These are phyloP conservation scores for Motacilla tschutschensis DNA, from an alignment of 2,113 vertebrate genomes.

Conservation along the genomic window DNA sequence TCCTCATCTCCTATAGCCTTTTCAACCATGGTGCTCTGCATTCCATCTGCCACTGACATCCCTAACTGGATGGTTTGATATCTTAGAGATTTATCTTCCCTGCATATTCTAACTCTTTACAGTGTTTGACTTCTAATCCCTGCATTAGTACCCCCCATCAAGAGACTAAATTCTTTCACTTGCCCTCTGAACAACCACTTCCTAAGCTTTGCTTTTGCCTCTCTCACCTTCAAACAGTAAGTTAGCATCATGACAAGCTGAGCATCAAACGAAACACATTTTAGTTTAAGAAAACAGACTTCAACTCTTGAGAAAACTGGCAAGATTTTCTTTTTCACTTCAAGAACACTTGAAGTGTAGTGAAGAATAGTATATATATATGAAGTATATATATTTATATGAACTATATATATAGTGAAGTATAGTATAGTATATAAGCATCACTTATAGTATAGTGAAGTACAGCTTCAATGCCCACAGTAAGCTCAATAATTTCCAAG, in stretches of 20 bases:
- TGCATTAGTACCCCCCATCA: not conserved
- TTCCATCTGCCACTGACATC: not conserved
- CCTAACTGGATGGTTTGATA: not conserved
- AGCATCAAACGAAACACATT: not conserved
- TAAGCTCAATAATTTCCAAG: not conserved
- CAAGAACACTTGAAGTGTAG: not conserved
- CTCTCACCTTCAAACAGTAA: not conserved
- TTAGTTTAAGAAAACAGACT: not conserved
- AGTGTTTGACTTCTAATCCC: not conserved
- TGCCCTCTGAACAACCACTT: not conserved
- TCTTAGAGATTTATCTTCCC: not conserved
- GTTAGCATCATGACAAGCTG: not conserved
- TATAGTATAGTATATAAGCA: too few relatives aligned
- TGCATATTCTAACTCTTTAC: not conserved
- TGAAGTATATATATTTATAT: too few relatives aligned
- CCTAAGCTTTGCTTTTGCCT: not conserved
- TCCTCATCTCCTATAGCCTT: not conserved
- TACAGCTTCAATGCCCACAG: not conserved
- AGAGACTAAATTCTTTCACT: not conserved
- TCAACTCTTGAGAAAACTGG: rapidly evolving
- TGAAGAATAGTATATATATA: too few relatives aligned
- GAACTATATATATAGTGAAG: too few relatives aligned
- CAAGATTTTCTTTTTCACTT: not conserved
- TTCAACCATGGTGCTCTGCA: not conserved
- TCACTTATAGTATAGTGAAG: not conserved